Percentiles rank a stretch among this genome's conserved stretches.
Conservation (phyloP, 92 coral and sea anemone genomes). For the Paramuricea clavata region DNA sequence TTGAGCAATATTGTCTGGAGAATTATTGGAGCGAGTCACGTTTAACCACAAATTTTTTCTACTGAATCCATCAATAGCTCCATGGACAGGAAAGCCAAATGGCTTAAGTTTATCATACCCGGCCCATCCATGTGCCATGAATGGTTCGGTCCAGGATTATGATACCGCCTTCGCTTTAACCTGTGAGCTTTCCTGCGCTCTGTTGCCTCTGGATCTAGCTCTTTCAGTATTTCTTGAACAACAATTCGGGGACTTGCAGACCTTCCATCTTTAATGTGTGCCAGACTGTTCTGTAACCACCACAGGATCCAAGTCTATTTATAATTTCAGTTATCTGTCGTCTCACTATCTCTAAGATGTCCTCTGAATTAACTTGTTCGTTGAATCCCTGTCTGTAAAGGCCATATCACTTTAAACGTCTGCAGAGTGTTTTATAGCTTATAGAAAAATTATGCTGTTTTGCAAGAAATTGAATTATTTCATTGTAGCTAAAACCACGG, state of each 20-base stretch:
- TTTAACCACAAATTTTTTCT: too few species aligned
- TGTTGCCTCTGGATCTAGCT: neutral
- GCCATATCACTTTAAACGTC: conserved; percentile 1
- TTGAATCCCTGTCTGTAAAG: neutral
- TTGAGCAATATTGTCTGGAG: neutral
- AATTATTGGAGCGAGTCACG: neutral
- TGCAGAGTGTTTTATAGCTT: too few species aligned
- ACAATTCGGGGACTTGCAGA: too few species aligned
- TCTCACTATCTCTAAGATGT: neutral
- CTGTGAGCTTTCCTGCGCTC: neutral
- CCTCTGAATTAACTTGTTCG: neutral
- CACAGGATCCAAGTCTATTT: too few species aligned
- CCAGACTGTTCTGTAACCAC: too few species aligned
- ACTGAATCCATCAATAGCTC: too few species aligned
- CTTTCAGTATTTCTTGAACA: neutral
- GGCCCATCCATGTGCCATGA: too few species aligned
- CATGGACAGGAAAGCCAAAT: too few species aligned
- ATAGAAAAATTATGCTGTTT: neutral
- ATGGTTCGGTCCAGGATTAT: neutral
- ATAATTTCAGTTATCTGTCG: neutral
- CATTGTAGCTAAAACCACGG: neutral
- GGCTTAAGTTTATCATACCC: too few species aligned
- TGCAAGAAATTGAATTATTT: neutral
- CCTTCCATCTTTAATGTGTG: too few species aligned
- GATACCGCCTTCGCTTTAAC: neutral